A percentile compares a stretch with the other conserved stretches of the same genome.
Conservation (phyloP, 2,113 vertebrate genomes). For the Osmerus eperlanus region DNA sequence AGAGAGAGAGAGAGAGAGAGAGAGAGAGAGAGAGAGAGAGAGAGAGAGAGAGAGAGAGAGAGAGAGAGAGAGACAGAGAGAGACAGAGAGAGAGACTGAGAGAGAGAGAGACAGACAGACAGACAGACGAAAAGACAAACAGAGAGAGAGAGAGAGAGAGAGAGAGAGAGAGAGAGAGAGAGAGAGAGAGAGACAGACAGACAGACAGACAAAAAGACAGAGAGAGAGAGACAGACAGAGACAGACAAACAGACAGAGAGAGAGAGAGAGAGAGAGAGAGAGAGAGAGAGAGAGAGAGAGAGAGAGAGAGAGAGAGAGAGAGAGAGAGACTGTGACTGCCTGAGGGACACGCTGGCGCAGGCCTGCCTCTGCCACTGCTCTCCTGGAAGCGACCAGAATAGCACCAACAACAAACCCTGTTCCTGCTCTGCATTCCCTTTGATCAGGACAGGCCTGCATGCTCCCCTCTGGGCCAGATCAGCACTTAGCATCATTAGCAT, state of each 20-base stretch:
- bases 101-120: too few species aligned
- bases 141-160: neutral
- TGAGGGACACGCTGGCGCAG: neutral
- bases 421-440: neutral
- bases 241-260: neutral
- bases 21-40: neutral
- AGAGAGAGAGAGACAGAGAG: too few species aligned
- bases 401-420: neutral
- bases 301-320: too few species aligned
- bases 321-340: neutral
- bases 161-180: neutral
- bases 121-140: too few species aligned
- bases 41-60: neutral
- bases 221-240: neutral
- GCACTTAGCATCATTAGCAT: neutral
- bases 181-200: conserved; percentile 20
- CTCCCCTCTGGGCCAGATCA: neutral
- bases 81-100: neutral
- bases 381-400: conserved; percentile 3
- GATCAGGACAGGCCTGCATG: neutral
- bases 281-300: neutral
- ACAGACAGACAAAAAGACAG: neutral
- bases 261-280: neutral
- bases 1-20: conserved; percentile 17
- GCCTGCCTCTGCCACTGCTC: neutral